phyloP scores from a whole-genome alignment of 2,888 invertebrate genomes.

The Bombyx huttoni region DNA sequence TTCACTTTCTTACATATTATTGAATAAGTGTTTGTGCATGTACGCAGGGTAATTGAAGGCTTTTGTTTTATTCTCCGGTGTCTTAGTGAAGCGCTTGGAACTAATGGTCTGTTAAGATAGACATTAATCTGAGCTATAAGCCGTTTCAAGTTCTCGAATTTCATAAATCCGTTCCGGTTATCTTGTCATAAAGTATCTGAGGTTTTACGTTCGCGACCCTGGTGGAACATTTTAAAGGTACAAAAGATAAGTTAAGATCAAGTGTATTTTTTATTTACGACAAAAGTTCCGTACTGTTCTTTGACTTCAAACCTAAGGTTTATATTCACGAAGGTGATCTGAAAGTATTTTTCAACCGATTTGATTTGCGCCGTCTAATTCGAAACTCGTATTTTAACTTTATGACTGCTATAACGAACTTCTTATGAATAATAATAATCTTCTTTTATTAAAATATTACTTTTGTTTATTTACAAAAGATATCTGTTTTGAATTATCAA shows the following conservation, averaged over 20 bases:
- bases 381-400: too few relatives aligned
- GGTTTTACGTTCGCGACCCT: neutral
- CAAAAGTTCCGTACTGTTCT: too few relatives aligned
- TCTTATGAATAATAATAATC: too few relatives aligned
- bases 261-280: neutral
- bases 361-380: too few relatives aligned
- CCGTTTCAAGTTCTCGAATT: constrained; percentile 13
- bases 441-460: too few relatives aligned
- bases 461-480: too few relatives aligned
- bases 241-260: neutral
- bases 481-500: too few relatives aligned
- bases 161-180: neutral
- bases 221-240: neutral
- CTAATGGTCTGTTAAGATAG: constrained; percentile 58
- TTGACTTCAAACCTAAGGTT: neutral
- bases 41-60: constrained; percentile 24
- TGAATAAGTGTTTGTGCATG: constrained; percentile 1
- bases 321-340: neutral
- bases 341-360: too few relatives aligned
- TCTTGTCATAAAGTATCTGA: constrained; percentile 4
- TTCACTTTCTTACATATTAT: neutral
- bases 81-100: constrained; percentile 38
- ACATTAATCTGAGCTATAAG: constrained; percentile 24
- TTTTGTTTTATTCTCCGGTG: constrained; percentile 38
- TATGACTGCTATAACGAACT: too few relatives aligned